These are phyloP conservation scores for Dipodomys spectabilis DNA, from an alignment of 2,113 vertebrate species.

Conservation along the genomic window DNA sequence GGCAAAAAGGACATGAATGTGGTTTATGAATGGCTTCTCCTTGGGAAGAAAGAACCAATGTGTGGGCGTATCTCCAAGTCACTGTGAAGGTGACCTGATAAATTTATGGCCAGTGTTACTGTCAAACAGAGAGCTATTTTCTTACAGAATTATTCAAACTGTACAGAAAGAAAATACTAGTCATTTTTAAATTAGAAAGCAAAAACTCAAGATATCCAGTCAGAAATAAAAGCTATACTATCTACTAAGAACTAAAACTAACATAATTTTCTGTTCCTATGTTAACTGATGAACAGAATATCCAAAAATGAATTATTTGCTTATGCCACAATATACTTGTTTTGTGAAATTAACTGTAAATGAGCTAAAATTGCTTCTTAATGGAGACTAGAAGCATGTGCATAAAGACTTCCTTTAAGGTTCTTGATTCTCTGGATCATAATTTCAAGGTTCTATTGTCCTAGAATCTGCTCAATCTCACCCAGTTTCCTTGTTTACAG, in stretches of 20 bases:
- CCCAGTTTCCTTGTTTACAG: not conserved
- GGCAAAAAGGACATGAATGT: not conserved
- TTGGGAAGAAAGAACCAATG: not conserved
- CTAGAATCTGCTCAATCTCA: not conserved
- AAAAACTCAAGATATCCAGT: not conserved
- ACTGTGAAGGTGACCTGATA: not conserved
- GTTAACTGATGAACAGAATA: not conserved
- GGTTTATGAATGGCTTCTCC: not conserved
- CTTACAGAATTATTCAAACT: not conserved
- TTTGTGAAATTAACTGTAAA: not conserved
- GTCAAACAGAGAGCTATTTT: not conserved
- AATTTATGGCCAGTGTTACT: not conserved
- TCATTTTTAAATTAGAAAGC: not conserved
- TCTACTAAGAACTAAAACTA: not conserved
- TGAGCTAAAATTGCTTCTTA: not conserved
- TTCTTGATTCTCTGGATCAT: not conserved
- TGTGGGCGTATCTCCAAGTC: not conserved
- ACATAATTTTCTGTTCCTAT: not conserved
- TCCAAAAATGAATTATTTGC: not conserved
- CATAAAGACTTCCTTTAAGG: not conserved
- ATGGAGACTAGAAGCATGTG: not conserved
- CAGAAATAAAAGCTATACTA: not conserved
- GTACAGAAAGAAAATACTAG: not conserved
- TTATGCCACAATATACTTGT: not conserved
- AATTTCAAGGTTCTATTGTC: not conserved